Conservation (phyloP, 2,113 vertebrate genomes). For the Illadopsis cleaveri region DNA sequence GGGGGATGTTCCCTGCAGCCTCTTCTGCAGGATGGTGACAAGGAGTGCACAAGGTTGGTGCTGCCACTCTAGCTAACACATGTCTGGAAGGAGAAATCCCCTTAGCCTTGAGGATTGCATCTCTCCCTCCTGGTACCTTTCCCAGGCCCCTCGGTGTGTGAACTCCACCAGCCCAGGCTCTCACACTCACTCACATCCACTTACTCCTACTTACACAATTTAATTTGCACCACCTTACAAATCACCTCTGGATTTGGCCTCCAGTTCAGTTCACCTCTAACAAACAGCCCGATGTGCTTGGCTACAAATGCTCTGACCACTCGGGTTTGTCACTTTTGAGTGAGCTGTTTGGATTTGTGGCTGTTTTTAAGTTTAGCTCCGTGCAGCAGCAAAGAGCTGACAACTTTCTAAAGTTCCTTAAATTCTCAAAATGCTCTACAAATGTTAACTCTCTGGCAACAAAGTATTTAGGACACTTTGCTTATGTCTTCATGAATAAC, state of each 20-base stretch:
- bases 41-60: background rate
- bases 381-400: background rate
- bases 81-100: background rate
- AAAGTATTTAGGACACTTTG: background rate
- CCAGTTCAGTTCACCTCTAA: background rate
- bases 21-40: background rate
- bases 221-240: background rate
- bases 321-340: background rate
- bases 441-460: background rate
- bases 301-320: background rate
- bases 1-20: background rate
- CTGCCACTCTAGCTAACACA: background rate
- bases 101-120: background rate
- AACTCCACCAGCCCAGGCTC: background rate
- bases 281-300: background rate
- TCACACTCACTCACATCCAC: background rate
- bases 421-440: background rate
- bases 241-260: background rate
- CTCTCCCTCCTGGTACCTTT: background rate
- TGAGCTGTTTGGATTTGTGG: background rate
- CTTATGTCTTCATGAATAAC: constrained; percentile 48
- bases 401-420: constrained; percentile 12
- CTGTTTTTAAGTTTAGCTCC: background rate
- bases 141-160: background rate
- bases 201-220: background rate